phyloP scores from a whole-genome alignment of 2,113 vertebrate genomes.

The Hirundichthys speculiger region DNA sequence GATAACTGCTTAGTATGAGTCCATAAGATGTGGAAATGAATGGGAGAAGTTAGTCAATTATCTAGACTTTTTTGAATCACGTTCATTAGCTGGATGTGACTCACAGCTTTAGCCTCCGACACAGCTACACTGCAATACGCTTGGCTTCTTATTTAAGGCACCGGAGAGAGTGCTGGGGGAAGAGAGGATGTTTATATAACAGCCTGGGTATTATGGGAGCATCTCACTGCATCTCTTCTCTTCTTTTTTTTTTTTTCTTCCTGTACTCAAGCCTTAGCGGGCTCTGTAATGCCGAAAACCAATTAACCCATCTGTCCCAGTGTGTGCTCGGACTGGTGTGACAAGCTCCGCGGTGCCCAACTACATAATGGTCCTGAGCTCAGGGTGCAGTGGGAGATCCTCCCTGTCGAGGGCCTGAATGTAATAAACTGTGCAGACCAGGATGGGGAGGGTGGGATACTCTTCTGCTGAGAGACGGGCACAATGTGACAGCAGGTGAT shows the following conservation, averaged over 20 bases:
- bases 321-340: constrained; percentile 31
- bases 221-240: not conserved
- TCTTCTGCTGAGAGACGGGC: constrained; percentile 22
- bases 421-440: constrained; percentile 19
- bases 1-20: not conserved
- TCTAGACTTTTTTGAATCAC: not conserved
- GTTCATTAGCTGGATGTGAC: constrained; percentile 13
- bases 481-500: constrained; percentile 38
- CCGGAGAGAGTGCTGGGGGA: not conserved
- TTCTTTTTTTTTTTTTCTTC: not conserved
- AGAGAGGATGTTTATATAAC: constrained; percentile 5
- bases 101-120: not conserved
- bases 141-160: constrained; percentile 1
- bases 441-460: constrained; percentile 14
- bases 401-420: constrained; percentile 25
- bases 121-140: not conserved
- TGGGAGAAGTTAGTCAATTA: not conserved
- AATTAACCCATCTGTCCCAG: constrained; percentile 61
- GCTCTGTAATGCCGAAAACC: constrained; percentile 45
- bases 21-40: not conserved
- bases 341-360: constrained; percentile 44
- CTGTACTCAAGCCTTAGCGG: constrained; percentile 13
- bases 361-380: constrained; percentile 44
- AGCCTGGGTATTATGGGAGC: not conserved
- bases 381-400: constrained; percentile 21